Evolutionary conservation across 1,140 invertebrate genomes (phyloP).

Genomic region (Pseudomyrmex concolor): DNA sequence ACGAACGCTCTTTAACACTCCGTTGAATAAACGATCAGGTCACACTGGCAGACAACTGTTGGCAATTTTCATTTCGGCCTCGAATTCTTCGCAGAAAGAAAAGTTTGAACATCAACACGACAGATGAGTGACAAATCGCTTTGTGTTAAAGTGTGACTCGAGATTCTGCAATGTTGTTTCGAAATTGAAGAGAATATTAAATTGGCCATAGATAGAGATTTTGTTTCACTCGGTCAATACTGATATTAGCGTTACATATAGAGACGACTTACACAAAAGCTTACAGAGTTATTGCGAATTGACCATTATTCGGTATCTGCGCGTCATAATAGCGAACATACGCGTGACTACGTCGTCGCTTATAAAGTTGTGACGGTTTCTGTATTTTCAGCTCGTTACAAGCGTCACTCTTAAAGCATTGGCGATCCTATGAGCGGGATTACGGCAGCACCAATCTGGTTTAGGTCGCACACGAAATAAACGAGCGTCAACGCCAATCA

Average conservation of each 20-base stretch:
- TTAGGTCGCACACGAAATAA: slow-evolving; percentile 18
- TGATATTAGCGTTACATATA: neutral
- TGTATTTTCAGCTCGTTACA: slow-evolving; percentile 29
- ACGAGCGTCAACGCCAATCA: slow-evolving; percentile 68
- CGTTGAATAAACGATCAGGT: slow-evolving; percentile 39
- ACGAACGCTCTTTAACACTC: slow-evolving; percentile 59
- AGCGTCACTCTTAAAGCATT: slow-evolving; percentile 47
- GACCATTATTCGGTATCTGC: slow-evolving; percentile 23
- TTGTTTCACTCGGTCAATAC: neutral
- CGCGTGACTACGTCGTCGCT: slow-evolving; percentile 6
- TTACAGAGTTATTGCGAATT: slow-evolving; percentile 14
- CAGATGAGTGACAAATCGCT: neutral
- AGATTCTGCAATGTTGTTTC: neutral
- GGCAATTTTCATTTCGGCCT: slow-evolving; percentile 33
- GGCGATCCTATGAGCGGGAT: slow-evolving; percentile 46
- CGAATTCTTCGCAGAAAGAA: slow-evolving; percentile 6
- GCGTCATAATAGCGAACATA: neutral
- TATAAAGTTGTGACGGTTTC: slow-evolving; percentile 47
- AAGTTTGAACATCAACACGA: slow-evolving; percentile 17
- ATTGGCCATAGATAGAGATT: slow-evolving; percentile 21
- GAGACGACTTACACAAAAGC: too few species aligned
- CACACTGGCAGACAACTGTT: slow-evolving; percentile 23
- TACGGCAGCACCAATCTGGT: slow-evolving; percentile 41
- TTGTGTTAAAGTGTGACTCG: neutral
- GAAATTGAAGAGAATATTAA: slow-evolving; percentile 19